A percentile compares a stretch with the other conserved stretches of the same genome.
These are phyloP conservation scores for Styela clava DNA, from an alignment of 23 tunicate genomes.

Conservation along the genomic window DNA sequence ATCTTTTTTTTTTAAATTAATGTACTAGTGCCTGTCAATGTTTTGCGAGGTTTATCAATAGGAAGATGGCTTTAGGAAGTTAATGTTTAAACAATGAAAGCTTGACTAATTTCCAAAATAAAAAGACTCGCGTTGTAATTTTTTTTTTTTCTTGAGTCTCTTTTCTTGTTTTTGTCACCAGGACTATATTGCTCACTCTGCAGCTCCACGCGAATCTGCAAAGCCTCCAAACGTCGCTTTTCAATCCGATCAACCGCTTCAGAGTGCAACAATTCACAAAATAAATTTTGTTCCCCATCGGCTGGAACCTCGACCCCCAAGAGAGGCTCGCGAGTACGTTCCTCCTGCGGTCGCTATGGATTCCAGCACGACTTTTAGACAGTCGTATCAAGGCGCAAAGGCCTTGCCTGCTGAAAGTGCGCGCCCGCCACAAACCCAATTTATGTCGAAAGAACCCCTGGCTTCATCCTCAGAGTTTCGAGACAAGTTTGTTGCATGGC, in stretches of 20 bases:
- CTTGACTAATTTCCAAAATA: too few relatives aligned
- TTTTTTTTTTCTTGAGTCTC: too few relatives aligned
- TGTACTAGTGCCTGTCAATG: too few relatives aligned
- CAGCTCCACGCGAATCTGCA: constrained; percentile 73
- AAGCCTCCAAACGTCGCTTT: constrained; percentile 66
- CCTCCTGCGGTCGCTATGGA: constrained; percentile 79
- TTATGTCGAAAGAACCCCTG: constrained; percentile 57
- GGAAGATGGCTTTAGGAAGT: too few relatives aligned
- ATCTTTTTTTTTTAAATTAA: too few relatives aligned
- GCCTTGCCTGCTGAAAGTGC: constrained; percentile 78
- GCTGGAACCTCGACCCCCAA: constrained; percentile 39
- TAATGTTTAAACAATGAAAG: too few relatives aligned
- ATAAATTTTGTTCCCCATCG: constrained; percentile 55
- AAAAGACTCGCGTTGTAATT: too few relatives aligned
- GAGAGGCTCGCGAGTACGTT: constrained; percentile 45
- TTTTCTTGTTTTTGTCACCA: background rate
- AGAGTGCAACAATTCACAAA: constrained; percentile 55
- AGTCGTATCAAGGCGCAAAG: constrained; percentile 47
- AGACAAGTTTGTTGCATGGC: constrained; percentile 84
- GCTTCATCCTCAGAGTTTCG: constrained; percentile 84
- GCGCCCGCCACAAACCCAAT: constrained; percentile 53
- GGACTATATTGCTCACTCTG: constrained; percentile 68
- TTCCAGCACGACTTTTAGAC: constrained; percentile 49
- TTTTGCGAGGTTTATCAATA: too few relatives aligned
- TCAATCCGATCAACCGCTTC: constrained; percentile 77